These are phyloP conservation scores for Zoanthus sansibaricus DNA, from an alignment of 92 coral and sea anemone genomes.

Conservation along the genomic window DNA sequence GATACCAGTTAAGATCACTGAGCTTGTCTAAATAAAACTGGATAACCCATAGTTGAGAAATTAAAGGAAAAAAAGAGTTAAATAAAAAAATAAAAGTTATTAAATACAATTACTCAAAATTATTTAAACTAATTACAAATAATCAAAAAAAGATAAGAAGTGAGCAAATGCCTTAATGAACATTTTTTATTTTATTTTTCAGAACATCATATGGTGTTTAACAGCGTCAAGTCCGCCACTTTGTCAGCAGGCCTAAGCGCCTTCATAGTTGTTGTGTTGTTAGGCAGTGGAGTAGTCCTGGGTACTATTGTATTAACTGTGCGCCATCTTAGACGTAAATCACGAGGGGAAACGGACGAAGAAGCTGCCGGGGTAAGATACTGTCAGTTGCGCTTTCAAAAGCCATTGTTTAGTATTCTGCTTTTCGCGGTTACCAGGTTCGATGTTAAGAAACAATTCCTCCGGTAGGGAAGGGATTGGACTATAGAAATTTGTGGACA, in stretches of 20 bases:
- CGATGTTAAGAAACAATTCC: too few relatives aligned
- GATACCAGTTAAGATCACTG: too few relatives aligned
- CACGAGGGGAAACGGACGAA: conserved; percentile 56
- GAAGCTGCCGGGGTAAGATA: conserved; percentile 64
- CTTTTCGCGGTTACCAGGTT: too few relatives aligned
- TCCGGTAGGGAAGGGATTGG: too few relatives aligned
- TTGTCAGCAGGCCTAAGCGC: conserved; percentile 93
- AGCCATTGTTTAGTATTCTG: neutral
- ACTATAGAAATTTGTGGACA: too few relatives aligned
- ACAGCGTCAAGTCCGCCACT: conserved; percentile 76
- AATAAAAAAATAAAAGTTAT: neutral
- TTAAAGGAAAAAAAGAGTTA: too few relatives aligned
- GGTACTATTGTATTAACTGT: conserved; percentile 71
- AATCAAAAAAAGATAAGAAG: neutral
- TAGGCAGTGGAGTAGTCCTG: conserved; percentile 64
- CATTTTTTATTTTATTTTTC: neutral
- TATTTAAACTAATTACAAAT: neutral
- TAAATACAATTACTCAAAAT: neutral
- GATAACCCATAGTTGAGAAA: neutral
- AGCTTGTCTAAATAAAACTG: neutral
- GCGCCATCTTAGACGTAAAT: conserved; percentile 70
- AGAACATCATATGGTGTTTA: conserved; percentile 61
- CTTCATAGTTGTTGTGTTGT: conserved; percentile 70
- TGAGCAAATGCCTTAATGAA: neutral
- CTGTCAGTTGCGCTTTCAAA: neutral